Evolutionary conservation across 1,140 invertebrate species (phyloP), one percentile per base, ranked within the genome.

Genomic region (Prorops nasuta): DNA sequence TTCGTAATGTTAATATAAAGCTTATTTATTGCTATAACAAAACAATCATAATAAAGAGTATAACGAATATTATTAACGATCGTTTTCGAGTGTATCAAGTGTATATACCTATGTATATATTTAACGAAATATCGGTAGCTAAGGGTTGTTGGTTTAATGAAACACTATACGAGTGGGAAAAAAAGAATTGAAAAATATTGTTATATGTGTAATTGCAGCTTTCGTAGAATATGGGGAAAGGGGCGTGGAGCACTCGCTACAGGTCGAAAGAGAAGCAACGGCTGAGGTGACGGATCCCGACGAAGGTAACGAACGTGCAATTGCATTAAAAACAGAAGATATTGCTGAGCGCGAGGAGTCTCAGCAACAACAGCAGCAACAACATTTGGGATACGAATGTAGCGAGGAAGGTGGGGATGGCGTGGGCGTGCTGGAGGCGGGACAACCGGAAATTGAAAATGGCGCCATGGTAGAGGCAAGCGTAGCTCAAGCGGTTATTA

Each of bases 391-490:
- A 19, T 71, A 69, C 51, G 57, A 60, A 22, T 56, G 56, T 49
- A 54, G 40, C 19, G 68, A 66, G 34, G 67, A 70, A 57, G 69
- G 67, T 48, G 69, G 67, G 64, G 66, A 71, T 51, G 49, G 38
- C 48, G 71, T 74, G 67, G 73, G 73, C 73, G 72, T 74, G 64
- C 67, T 74, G 54, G 70, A 74, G 72, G 73, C 72, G 72, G 73
- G 66, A 56, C 72, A 64, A 44, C 64, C 62, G 66, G 72, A 73
- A 71, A 73, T 71, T 49, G 71, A 76, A 76, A 76, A 76, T 76
- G 73, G 73, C 72, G 71, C 59, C 60, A 55, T 69, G 38, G 62
- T 62, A 3, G 65, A 67, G 49, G 18, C 65, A 32, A 61, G 50
- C 38, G 61, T 31, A 21, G 34, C 43, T 2, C 64, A 65, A 51